These are phyloP conservation scores for Euborellia annulipes DNA, from an alignment of 1,140 invertebrate species.

Conservation along the genomic window DNA sequence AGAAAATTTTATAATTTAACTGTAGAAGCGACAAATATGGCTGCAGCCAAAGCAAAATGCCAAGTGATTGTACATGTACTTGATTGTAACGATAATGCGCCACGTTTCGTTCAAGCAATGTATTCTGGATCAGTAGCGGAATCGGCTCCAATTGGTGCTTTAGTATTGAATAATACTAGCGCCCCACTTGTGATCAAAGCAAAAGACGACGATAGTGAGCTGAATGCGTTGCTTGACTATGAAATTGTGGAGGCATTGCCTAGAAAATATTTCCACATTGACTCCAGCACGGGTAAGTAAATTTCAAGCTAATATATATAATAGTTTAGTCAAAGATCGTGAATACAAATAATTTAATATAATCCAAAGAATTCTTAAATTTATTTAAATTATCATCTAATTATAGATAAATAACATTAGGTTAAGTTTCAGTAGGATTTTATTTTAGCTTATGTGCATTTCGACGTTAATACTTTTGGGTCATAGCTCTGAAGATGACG, in stretches of 20 bases:
- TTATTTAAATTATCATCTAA: no score
- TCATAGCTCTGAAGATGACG: no score
- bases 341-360: not conserved
- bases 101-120: slow-evolving; percentile 46
- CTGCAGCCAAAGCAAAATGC: slow-evolving; percentile 46
- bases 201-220: slow-evolving; percentile 60
- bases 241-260: slow-evolving; percentile 64
- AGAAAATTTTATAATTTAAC: slow-evolving; percentile 66
- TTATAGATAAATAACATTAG: no score
- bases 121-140: slow-evolving; percentile 60
- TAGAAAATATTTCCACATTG: slow-evolving; percentile 64
- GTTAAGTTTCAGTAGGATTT: no score
- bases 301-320: not conserved
- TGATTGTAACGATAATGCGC: slow-evolving; percentile 76
- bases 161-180: slow-evolving; percentile 48
- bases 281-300: slow-evolving; percentile 54
- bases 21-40: slow-evolving; percentile 71
- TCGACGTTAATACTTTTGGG: no score
- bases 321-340: no score
- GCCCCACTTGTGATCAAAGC: slow-evolving; percentile 65
- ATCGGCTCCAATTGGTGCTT: slow-evolving; percentile 46
- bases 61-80: slow-evolving; percentile 58
- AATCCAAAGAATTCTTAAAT: no score
- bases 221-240: slow-evolving; percentile 68
- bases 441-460: no score